Conservation (phyloP, 2,113 vertebrate genomes). For the Bostrychus sinensis region DNA sequence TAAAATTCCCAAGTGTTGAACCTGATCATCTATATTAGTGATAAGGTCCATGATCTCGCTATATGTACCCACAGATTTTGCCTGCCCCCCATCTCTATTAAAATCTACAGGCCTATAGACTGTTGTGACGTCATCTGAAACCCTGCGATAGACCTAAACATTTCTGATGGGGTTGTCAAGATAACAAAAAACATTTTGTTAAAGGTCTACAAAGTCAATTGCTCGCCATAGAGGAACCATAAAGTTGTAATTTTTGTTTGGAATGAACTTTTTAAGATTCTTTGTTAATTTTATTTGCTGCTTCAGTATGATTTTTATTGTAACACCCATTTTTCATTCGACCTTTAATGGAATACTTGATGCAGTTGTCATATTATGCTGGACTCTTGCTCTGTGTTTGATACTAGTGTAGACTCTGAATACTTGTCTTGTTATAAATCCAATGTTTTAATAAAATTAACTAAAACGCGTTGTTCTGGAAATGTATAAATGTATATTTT, state of each 20-base stretch:
- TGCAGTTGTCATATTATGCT: conserved; percentile 45
- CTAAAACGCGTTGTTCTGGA: conserved; percentile 2
- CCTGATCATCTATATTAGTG: too few relatives aligned
- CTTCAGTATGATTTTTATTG: conserved; percentile 39
- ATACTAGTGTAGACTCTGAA: conserved; percentile 51
- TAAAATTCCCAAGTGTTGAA: too few relatives aligned
- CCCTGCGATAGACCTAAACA: too few relatives aligned
- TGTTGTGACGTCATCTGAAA: too few relatives aligned
- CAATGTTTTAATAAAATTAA: conserved; percentile 77
- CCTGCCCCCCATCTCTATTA: too few relatives aligned
- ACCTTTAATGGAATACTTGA: conserved; percentile 33
- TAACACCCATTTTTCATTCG: conserved; percentile 34
- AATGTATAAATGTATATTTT: too few relatives aligned
- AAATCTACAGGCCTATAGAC: too few relatives aligned
- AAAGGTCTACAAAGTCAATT: background rate
- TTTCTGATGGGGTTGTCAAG: too few relatives aligned
- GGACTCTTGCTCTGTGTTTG: conserved; percentile 58
- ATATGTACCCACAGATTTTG: too few relatives aligned
- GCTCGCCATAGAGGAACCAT: background rate
- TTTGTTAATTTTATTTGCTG: conserved; percentile 28
- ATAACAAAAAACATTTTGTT: too few relatives aligned
- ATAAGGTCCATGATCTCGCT: too few relatives aligned
- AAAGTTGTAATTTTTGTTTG: background rate
- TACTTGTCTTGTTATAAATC: conserved; percentile 72
- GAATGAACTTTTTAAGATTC: background rate